Conservation (phyloP, 2,888 invertebrate genomes). For the Hirudinaria manillensis region DNA sequence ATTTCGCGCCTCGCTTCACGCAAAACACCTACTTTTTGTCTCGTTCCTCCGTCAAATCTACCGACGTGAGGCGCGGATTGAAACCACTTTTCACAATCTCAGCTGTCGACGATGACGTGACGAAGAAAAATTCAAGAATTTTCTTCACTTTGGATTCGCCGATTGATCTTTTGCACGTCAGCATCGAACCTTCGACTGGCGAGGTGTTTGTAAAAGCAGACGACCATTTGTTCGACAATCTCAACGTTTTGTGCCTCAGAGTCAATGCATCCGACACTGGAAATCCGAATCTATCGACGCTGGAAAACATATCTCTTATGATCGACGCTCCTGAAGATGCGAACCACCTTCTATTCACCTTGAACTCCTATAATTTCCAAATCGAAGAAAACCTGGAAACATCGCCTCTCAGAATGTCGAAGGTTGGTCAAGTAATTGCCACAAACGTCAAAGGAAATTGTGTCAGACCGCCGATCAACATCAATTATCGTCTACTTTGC, state of each 20-base stretch:
- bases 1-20: neutral
- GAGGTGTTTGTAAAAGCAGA: neutral
- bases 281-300: neutral
- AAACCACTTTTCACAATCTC: neutral
- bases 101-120: neutral
- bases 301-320: neutral
- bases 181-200: neutral
- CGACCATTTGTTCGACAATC: neutral
- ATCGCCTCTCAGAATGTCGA: neutral
- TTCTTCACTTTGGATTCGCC: neutral
- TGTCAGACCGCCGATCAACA: neutral
- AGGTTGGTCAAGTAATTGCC: conserved; percentile 3
- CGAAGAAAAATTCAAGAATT: conserved; percentile 3
- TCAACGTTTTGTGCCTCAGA: neutral
- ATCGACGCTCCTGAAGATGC: neutral
- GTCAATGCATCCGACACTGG: neutral
- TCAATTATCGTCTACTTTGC: neutral
- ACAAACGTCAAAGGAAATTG: neutral
- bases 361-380: neutral
- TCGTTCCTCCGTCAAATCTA: conserved; percentile 5
- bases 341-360: neutral
- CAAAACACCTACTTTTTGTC: neutral
- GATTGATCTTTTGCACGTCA: neutral
- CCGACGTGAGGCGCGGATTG: neutral
- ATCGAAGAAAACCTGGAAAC: conserved; percentile 2